Evolutionary conservation across 2,888 invertebrate species (phyloP), one percentile per base, ranked within the genome.

Genomic region (Tachina lurida): DNA sequence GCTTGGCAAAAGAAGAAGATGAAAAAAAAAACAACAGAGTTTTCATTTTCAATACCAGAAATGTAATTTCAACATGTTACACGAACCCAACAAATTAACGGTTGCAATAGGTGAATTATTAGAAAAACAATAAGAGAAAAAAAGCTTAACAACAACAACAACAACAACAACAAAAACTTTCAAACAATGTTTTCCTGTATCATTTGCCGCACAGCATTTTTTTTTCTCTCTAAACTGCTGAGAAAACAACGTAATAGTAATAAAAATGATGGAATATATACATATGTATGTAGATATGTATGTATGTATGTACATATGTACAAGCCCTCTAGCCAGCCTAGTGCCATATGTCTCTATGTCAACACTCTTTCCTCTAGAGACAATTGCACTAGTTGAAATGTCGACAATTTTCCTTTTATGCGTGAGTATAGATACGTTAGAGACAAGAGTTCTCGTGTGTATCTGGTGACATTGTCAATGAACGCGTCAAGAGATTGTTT

Each of bases 81-180:
- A 83, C 76, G 83, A 83, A 86, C 76, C 56, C 80, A 76, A 73
- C 76, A 86, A 86, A 86, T 86, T 86, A 86, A 83, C 86, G 86
- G 79, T 83, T 86, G 79, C 79, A 86, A 76, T 68, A 45, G 73
- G 54, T 79, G 54, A 79, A 71, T 83, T 86, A 79, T 83, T 83
- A 86, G 79, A 78, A 82, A 76, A 84, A 65, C 58, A 70, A 73
- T 43, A 84, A 62, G 70, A 71, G n/a, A n/a, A n/a, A n/a, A n/a
- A 65, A 81, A 56, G 49, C 17, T 19, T 9, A 68, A 17, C 52
- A 67, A 67, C 22, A 71, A 71, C 15, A 68, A 10, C 41, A 12
- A 5, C 22, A 17, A 45, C 39, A 31, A 13, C 47, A 47, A 13
- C 10, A 60, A 68, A 58, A 73, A 10, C n/a, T 22, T 56, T 39